A percentile compares a stretch with the other conserved stretches of the same genome.
These are phyloP conservation scores for Neolamprologus falcicula DNA, from an alignment of 2,113 vertebrate species.

Conservation along the genomic window DNA sequence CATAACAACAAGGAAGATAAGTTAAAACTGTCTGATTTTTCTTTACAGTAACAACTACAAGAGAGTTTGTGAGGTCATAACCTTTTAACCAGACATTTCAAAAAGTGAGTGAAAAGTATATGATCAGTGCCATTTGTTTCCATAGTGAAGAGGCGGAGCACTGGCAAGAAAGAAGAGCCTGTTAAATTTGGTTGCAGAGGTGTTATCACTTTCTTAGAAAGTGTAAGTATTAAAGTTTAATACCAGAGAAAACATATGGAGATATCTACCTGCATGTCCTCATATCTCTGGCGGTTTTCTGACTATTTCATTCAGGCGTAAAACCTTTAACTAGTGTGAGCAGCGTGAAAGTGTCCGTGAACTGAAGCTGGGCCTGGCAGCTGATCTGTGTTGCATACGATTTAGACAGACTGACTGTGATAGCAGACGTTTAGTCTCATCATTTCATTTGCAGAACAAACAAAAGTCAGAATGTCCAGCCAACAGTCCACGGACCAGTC, in stretches of 20 bases:
- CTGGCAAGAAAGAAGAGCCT: not conserved
- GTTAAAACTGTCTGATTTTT: not conserved
- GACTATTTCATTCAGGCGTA: fast-evolving
- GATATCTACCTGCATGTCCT: not conserved
- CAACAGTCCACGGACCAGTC: not conserved
- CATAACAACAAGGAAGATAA: not conserved
- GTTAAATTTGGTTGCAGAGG: not conserved
- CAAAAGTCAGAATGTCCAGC: not conserved
- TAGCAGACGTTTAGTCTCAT: not conserved
- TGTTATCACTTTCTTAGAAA: not conserved
- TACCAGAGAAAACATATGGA: not conserved
- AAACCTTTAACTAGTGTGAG: not conserved
- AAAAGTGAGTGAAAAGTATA: not conserved
- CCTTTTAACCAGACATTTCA: not conserved
- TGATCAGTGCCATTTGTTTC: not conserved
- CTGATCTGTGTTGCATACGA: not conserved
- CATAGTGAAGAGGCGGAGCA: not conserved
- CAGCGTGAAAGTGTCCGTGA: not conserved
- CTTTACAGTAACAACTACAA: not conserved
- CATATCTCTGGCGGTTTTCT: not conserved
- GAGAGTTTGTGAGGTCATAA: not conserved
- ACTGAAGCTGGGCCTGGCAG: not conserved
- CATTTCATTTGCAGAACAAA: not conserved
- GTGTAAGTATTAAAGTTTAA: not conserved
- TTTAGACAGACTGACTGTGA: not conserved